phyloP scores from a whole-genome alignment of 2,797 vertebrate species.

The Pangasius krempfi region DNA sequence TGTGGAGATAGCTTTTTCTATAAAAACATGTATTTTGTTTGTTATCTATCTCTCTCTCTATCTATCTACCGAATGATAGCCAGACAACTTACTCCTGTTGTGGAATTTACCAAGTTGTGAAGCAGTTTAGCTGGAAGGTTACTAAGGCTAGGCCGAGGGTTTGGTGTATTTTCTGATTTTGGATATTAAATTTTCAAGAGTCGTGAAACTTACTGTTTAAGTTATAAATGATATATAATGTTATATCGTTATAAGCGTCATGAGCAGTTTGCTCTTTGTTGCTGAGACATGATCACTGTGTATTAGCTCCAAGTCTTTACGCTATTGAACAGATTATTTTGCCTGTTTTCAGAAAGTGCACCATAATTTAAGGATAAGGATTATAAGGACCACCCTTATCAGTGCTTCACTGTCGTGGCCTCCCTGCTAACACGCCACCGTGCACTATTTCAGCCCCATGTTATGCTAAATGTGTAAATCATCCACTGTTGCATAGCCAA shows the following conservation, averaged over 20 bases:
- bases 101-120: background rate
- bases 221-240: too few species aligned
- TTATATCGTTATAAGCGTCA: background rate
- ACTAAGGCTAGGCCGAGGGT: background rate
- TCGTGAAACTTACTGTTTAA: too few species aligned
- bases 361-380: background rate
- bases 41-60: background rate
- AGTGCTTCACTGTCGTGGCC: background rate
- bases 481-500: background rate
- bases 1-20: background rate
- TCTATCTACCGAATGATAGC: background rate
- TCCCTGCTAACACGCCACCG: background rate
- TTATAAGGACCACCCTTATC: background rate
- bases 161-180: background rate
- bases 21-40: background rate
- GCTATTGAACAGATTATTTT: background rate
- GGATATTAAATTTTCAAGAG: background rate
- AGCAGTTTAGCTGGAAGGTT: background rate
- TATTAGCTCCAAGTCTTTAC: background rate
- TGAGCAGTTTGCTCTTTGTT: background rate
- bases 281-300: background rate
- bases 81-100: background rate
- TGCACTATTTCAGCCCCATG: background rate
- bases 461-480: background rate
- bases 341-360: background rate